Evolutionary conservation across 2,797 vertebrate species (phyloP).

Genomic region (Intellagama lesueurii): DNA sequence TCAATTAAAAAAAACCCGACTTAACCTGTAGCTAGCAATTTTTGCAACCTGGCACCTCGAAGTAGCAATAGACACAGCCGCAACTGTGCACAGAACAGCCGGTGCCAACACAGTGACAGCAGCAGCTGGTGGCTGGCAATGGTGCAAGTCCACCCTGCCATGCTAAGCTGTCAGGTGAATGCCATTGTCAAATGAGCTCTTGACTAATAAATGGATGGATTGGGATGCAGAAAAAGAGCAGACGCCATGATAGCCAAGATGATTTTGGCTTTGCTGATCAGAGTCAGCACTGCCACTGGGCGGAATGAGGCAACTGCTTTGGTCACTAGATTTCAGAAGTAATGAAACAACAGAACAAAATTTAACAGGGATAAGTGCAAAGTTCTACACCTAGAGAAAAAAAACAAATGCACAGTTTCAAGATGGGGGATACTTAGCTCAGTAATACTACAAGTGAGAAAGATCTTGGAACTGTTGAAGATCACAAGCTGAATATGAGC

Average conservation of each 20-base stretch:
- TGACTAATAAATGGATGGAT: background rate
- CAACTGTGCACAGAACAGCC: slow-evolving; percentile 6
- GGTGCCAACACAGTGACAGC: background rate
- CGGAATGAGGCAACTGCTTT: background rate
- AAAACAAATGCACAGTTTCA: too few species aligned
- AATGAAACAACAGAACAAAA: background rate
- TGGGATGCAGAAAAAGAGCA: background rate
- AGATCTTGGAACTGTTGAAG: too few species aligned
- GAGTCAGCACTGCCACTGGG: background rate
- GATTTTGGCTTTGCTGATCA: background rate
- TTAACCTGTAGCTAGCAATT: background rate
- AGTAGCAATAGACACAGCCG: background rate
- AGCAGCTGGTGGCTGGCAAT: slow-evolving; percentile 13
- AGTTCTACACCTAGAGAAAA: too few species aligned
- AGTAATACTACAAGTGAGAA: too few species aligned
- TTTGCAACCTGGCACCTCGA: slow-evolving; percentile 17
- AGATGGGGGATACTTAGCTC: too few species aligned
- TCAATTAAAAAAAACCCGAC: background rate
- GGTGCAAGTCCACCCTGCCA: slow-evolving; percentile 2
- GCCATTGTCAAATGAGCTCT: background rate
- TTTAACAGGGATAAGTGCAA: too few species aligned
- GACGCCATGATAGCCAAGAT: background rate
- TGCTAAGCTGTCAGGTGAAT: slow-evolving; percentile 1
- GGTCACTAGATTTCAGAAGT: background rate
- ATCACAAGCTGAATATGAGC: too few species aligned